phyloP scores from a whole-genome alignment of 2,113 vertebrate genomes.

The Laticauda colubrina region DNA sequence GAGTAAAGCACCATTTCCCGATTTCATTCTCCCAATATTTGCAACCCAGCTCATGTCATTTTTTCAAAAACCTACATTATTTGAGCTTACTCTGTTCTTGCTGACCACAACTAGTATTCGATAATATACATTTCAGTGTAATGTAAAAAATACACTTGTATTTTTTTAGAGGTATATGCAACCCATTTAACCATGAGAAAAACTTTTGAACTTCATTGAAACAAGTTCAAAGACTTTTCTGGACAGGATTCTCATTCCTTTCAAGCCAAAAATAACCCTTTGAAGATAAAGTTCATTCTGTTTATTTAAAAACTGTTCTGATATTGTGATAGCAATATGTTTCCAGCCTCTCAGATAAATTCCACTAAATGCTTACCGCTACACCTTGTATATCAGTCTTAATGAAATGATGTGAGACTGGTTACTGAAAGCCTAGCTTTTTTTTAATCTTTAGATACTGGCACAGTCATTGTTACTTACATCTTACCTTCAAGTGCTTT shows the following conservation, averaged over 20 bases:
- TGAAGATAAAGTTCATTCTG: constrained; percentile 1
- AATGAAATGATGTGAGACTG: not conserved
- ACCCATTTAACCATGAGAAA: not conserved
- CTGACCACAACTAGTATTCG: not conserved
- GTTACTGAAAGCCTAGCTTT: not conserved
- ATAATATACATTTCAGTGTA: not conserved
- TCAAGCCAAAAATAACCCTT: not conserved
- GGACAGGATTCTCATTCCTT: not conserved
- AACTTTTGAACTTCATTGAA: not conserved
- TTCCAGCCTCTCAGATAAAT: not conserved
- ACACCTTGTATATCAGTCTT: not conserved
- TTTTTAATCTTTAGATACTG: not conserved
- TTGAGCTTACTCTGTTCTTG: not conserved
- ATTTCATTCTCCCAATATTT: not conserved
- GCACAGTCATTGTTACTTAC: not conserved
- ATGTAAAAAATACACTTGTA: not conserved
- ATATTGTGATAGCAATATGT: not conserved
- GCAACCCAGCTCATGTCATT: not conserved
- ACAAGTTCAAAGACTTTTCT: not conserved
- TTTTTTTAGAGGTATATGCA: not conserved
- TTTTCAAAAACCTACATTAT: not conserved
- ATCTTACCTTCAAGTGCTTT: not conserved
- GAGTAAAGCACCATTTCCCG: not conserved
- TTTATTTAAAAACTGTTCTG: not conserved
- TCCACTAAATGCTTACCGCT: not conserved